A percentile compares a stretch with the other conserved stretches of the same genome.
phyloP scores from a whole-genome alignment of 2,797 vertebrate species.

The Tragopan temminckii region DNA sequence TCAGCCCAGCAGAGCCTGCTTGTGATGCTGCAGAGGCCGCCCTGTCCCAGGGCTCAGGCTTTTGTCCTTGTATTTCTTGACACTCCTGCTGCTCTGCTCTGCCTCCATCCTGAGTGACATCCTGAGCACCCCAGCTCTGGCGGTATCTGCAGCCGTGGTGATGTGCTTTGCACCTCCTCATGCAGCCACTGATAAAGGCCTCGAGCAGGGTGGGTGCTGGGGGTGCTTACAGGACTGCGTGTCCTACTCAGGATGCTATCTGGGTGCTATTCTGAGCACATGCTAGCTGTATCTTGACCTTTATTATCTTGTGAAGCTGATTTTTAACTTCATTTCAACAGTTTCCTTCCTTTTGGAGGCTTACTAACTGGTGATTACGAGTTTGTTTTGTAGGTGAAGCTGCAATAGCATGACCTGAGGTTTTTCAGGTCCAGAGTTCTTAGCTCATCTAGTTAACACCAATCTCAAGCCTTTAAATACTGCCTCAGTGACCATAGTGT shows the following conservation, averaged over 20 bases:
- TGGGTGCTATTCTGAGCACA: fast-evolving
- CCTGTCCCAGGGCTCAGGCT: neutral
- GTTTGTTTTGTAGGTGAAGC: neutral
- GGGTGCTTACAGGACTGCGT: fast-evolving
- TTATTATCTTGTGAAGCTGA: neutral
- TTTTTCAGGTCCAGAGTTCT: constrained; percentile 10
- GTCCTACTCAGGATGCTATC: fast-evolving
- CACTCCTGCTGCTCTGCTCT: neutral
- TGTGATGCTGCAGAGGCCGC: fast-evolving
- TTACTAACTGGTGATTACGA: neutral
- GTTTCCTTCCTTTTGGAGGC: constrained; percentile 2
- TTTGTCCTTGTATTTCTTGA: neutral
- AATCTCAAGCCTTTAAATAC: neutral
- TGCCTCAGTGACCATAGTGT: neutral
- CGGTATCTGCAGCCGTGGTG: neutral
- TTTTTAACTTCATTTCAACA: neutral
- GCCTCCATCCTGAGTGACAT: neutral
- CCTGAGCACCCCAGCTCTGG: neutral
- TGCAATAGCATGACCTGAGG: neutral
- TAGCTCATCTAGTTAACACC: constrained; percentile 1
- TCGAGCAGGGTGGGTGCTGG: fast-evolving
- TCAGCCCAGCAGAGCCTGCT: fast-evolving
- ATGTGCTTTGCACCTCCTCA: neutral
- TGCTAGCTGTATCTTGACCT: fast-evolving
- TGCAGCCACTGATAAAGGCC: fast-evolving